Conservation (phyloP, 2,888 invertebrate genomes). For the Callosobruchus maculatus region DNA sequence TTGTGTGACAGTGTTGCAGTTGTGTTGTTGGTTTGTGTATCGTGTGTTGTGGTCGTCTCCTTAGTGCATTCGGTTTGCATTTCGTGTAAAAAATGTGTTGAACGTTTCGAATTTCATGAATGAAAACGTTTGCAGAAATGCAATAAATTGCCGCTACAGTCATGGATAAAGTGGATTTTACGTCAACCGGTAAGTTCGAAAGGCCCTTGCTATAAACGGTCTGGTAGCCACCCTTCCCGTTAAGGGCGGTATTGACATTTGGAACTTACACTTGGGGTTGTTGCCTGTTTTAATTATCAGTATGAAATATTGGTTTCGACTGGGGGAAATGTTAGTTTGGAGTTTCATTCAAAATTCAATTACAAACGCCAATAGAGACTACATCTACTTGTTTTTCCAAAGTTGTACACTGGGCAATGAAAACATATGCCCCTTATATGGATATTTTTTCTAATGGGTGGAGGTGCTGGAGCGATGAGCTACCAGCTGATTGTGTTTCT, state of each 20-base stretch:
- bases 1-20: conserved; percentile 26
- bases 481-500: background rate
- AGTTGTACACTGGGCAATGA: background rate
- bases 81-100: background rate
- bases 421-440: background rate
- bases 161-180: conserved; percentile 44
- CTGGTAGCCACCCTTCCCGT: conserved; percentile 29
- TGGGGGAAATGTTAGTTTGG: conserved; percentile 6
- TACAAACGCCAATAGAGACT: background rate
- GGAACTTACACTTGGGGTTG: conserved; percentile 3
- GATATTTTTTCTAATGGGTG: background rate
- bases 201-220: background rate
- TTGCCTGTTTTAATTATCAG: conserved; percentile 7
- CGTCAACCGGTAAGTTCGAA: conserved; percentile 38
- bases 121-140: conserved; percentile 37
- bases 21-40: conserved; percentile 6
- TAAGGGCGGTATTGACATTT: conserved; percentile 44
- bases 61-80: background rate
- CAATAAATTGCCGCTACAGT: conserved; percentile 23
- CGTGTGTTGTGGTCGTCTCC: conserved; percentile 1
- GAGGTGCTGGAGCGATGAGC: background rate
- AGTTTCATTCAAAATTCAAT: background rate
- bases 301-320: conserved; percentile 2
- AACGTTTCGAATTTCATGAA: conserved; percentile 34
- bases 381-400: background rate